Percentiles rank a stretch among this genome's conserved stretches.
These are phyloP conservation scores for Macrophya annulata DNA, from an alignment of 2,888 invertebrate species.

Conservation along the genomic window DNA sequence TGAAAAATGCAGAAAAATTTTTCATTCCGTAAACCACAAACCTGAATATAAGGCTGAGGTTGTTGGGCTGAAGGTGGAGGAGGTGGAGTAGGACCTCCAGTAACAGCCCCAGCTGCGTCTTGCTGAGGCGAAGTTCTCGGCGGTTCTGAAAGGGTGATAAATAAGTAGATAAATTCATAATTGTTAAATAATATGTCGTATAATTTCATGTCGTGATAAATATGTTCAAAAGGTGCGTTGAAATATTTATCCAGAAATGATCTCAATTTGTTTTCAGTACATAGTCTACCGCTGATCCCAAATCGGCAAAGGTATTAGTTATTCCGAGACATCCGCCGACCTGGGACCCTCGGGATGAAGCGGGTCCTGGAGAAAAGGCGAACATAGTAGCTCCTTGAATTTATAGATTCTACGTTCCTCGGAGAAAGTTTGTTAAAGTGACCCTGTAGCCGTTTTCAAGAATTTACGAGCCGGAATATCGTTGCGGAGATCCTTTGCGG, in stretches of 20 bases:
- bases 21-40: slow-evolving; percentile 61
- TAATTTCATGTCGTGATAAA: neutral
- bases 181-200: neutral
- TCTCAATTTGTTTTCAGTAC: neutral
- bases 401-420: slow-evolving; percentile 13
- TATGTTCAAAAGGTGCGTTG: neutral
- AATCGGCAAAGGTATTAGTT: neutral
- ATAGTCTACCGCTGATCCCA: neutral
- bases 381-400: neutral
- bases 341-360: neutral
- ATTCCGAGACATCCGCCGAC: neutral
- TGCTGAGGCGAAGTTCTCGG: slow-evolving; percentile 90
- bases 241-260: neutral
- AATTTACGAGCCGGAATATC: slow-evolving; percentile 15
- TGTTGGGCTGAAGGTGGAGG: slow-evolving; percentile 75
- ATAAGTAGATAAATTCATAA: neutral
- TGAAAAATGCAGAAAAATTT: neutral
- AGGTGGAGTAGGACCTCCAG: slow-evolving; percentile 78
- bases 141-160: slow-evolving; percentile 83
- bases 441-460: neutral
- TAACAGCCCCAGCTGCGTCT: slow-evolving; percentile 84
- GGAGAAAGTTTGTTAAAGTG: neutral
- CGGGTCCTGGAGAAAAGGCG: neutral
- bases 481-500: neutral
- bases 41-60: slow-evolving; percentile 77